These are phyloP conservation scores for Geophilus truncorum DNA, from an alignment of 2,888 invertebrate species.

Conservation along the genomic window DNA sequence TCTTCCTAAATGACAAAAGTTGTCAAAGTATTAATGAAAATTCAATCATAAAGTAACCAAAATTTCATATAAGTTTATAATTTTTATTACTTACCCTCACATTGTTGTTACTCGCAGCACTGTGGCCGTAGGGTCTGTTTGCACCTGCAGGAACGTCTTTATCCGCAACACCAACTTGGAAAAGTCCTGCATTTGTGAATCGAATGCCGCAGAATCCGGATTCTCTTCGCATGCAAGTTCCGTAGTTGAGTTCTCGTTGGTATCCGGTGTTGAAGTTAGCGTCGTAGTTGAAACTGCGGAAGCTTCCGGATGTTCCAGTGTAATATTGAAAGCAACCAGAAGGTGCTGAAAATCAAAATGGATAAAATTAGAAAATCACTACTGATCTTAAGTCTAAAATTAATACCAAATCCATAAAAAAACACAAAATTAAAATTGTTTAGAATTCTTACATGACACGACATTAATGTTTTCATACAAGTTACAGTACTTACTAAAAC, in stretches of 20 bases:
- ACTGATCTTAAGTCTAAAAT: too few species aligned
- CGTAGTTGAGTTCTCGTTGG: constrained; percentile 40
- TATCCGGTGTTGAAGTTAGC: constrained; percentile 36
- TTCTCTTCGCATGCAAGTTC: constrained; percentile 42
- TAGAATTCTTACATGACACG: too few species aligned
- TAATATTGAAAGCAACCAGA: constrained; percentile 41
- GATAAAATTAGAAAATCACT: too few species aligned
- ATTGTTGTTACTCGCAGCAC: neutral
- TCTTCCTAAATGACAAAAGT: neutral
- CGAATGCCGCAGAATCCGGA: constrained; percentile 39
- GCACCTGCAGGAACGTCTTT: neutral
- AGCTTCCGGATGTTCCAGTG: constrained; percentile 39
- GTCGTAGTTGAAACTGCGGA: constrained; percentile 42
- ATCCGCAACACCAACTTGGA: constrained; percentile 36
- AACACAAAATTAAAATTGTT: too few species aligned
- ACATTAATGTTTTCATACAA: too few species aligned
- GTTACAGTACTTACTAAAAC: too few species aligned
- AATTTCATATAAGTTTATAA: too few species aligned
- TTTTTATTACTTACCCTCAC: neutral
- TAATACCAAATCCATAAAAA: too few species aligned
- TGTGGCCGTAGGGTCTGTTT: neutral
- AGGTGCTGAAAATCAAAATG: constrained; percentile 31
- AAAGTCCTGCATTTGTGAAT: constrained; percentile 35
- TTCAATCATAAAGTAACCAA: too few species aligned
- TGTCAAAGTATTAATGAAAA: too few species aligned